Percentiles rank a stretch among this genome's conserved stretches.
Conservation (phyloP, 2,888 invertebrate genomes). For the Elgonia sp. region DNA sequence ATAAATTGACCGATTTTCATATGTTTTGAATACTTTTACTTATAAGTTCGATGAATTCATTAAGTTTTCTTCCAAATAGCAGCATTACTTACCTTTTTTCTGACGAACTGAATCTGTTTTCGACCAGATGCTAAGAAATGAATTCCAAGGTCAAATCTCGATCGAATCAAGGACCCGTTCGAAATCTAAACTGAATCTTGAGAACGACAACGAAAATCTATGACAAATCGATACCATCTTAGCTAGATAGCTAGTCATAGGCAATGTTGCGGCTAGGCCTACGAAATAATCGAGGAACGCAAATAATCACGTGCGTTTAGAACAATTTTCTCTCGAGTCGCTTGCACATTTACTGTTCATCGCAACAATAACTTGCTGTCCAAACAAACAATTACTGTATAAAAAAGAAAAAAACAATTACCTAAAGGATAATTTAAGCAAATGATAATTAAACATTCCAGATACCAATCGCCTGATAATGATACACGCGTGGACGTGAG, state of each 20-base stretch:
- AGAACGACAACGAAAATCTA: conserved; percentile 82
- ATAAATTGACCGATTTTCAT: too few relatives aligned
- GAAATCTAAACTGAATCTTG: conserved; percentile 52
- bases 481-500: conserved; percentile 50
- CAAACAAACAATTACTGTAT: conserved; percentile 62
- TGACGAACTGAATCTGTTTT: too few relatives aligned
- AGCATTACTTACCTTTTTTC: too few relatives aligned
- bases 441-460: conserved; percentile 47
- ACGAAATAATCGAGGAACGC: conserved; percentile 73
- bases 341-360: conserved; percentile 83
- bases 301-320: conserved; percentile 46
- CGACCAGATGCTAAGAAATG: too few relatives aligned
- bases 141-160: neutral
- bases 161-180: conserved; percentile 1
- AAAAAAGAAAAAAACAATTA: conserved; percentile 43
- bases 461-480: conserved; percentile 51
- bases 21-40: too few relatives aligned
- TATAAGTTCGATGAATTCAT: too few relatives aligned
- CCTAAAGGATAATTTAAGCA: conserved; percentile 45
- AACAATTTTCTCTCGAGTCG: conserved; percentile 76
- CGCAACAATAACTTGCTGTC: conserved; percentile 77
- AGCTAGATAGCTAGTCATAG: conserved; percentile 71
- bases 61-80: too few relatives aligned
- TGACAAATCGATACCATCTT: conserved; percentile 72
- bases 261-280: conserved; percentile 83